phyloP scores from a whole-genome alignment of 2,797 vertebrate genomes.

The Galago senegalensis region DNA sequence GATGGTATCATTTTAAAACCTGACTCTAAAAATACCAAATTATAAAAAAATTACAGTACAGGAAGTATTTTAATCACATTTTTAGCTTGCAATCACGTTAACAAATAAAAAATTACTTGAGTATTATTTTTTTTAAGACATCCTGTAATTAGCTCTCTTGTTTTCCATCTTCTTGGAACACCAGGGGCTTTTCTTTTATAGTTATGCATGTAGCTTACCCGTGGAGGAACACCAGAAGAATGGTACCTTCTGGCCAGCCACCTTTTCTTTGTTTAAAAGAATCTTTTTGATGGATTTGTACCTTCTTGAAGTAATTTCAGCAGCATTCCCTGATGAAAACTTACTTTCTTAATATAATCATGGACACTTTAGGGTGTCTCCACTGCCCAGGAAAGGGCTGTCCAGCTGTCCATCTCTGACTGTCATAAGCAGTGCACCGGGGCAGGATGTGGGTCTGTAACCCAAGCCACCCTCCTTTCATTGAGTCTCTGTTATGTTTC shows the following conservation, averaged over 20 bases:
- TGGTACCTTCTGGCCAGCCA: neutral
- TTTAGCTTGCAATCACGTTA: slow-evolving; percentile 77
- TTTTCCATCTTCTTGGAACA: slow-evolving; percentile 60
- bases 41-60: slow-evolving; percentile 75
- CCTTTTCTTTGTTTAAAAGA: slow-evolving; percentile 47
- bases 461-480: neutral
- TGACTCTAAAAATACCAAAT: slow-evolving; percentile 78
- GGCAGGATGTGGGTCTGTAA: neutral
- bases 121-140: slow-evolving; percentile 70
- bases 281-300: neutral
- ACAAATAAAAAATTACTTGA: slow-evolving; percentile 73
- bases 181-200: neutral
- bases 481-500: neutral
- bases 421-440: neutral
- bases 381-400: neutral
- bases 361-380: neutral
- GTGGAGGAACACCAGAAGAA: neutral
- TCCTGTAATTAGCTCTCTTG: slow-evolving; percentile 69
- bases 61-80: slow-evolving; percentile 77
- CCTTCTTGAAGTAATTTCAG: slow-evolving; percentile 13
- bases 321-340: neutral
- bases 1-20: slow-evolving; percentile 73
- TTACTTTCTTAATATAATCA: neutral
- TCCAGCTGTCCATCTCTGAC: neutral
- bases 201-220: neutral